These are phyloP conservation scores for Cybosia mesomella DNA, from an alignment of 2,888 invertebrate species.

Conservation along the genomic window DNA sequence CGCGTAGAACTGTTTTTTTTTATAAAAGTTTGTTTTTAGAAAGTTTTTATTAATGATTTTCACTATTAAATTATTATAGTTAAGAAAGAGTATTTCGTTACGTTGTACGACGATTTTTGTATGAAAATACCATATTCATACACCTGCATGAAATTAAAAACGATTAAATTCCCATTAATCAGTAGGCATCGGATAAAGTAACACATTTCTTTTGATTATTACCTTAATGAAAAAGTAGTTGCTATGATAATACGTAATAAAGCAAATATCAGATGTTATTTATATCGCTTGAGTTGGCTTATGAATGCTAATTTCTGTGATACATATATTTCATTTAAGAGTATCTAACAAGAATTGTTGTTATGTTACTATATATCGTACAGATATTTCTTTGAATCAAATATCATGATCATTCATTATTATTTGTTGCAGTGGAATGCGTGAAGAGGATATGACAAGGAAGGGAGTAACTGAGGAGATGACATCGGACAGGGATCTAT, in stretches of 20 bases:
- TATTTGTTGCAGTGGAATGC: too few species aligned
- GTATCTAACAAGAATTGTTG: slow-evolving; percentile 71
- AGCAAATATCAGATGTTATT: slow-evolving; percentile 76
- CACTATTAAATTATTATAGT: too few species aligned
- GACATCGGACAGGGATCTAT: too few species aligned
- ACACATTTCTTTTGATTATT: slow-evolving; percentile 28
- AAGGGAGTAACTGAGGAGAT: too few species aligned
- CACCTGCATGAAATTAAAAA: slow-evolving; percentile 7
- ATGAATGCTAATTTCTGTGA: slow-evolving; percentile 82
- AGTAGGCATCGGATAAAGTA: slow-evolving; percentile 38
- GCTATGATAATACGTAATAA: slow-evolving; percentile 61
- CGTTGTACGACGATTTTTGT: neutral
- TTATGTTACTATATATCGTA: slow-evolving; percentile 57
- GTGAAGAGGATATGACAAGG: too few species aligned
- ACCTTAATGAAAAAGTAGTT: slow-evolving; percentile 46
- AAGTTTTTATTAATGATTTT: too few species aligned
- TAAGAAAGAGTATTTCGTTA: slow-evolving; percentile 12
- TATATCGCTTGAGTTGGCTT: slow-evolving; percentile 78
- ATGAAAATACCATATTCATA: slow-evolving; percentile 5
- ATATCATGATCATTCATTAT: too few species aligned
- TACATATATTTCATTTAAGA: slow-evolving; percentile 77
- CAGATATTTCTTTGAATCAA: neutral
- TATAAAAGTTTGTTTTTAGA: too few species aligned
- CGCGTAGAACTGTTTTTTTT: too few species aligned
- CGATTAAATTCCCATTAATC: slow-evolving; percentile 12